A percentile compares a stretch with the other conserved stretches of the same genome.
phyloP scores from a whole-genome alignment of 2,113 vertebrate genomes.

The Crotalus helleri region DNA sequence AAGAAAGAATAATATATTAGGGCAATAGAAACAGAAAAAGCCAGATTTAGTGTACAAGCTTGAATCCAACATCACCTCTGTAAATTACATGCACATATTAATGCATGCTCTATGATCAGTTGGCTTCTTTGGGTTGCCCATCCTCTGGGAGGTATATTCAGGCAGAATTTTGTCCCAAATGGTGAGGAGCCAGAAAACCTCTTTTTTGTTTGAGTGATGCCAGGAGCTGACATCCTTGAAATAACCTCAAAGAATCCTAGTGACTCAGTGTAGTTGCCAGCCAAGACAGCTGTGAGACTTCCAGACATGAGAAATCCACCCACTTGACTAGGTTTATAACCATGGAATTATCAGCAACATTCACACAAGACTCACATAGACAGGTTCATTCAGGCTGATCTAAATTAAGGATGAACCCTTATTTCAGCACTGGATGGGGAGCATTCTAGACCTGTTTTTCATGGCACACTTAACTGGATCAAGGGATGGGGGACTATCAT shows the following conservation, averaged over 20 bases:
- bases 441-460: neutral
- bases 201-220: neutral
- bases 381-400: neutral
- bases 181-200: neutral
- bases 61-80: neutral
- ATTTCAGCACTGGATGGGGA: neutral
- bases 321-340: neutral
- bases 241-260: neutral
- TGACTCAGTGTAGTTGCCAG: neutral
- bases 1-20: neutral
- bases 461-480: neutral
- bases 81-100: neutral
- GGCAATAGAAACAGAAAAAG: neutral
- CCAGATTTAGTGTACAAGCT: neutral
- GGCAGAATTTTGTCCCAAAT: neutral
- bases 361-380: neutral
- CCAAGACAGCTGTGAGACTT: neutral
- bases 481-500: neutral
- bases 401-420: neutral
- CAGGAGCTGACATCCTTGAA: neutral
- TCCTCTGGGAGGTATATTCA: neutral
- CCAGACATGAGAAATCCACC: neutral
- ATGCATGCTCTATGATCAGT: neutral
- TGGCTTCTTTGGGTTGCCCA: neutral
- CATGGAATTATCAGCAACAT: neutral